Percentiles rank a stretch among this genome's conserved stretches.
Evolutionary conservation across 2,888 invertebrate genomes (phyloP).

Genomic region (Muschampia plurimacula): DNA sequence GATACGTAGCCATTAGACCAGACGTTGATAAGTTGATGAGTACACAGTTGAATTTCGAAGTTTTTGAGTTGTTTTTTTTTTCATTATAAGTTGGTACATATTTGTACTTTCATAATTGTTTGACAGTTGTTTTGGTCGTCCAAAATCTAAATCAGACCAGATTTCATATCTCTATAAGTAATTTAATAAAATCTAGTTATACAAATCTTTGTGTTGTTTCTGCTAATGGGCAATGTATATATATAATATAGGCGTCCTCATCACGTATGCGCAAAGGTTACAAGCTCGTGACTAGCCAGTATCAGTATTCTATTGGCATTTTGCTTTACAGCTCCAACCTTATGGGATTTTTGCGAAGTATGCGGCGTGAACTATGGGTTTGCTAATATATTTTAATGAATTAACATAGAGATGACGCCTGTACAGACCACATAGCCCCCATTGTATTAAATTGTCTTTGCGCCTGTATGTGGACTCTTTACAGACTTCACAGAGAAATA

Average conservation of each 20-base stretch:
- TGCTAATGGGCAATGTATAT: background rate
- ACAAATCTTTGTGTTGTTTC: background rate
- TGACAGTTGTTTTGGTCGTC: no score
- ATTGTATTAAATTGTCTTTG: no score
- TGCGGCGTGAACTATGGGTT: background rate
- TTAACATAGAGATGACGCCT: background rate
- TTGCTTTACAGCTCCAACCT: conserved; percentile 5
- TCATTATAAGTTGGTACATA: no score
- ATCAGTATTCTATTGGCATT: conserved; percentile 1
- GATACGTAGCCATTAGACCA: no score
- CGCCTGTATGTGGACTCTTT: background rate
- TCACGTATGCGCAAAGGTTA: conserved; percentile 8
- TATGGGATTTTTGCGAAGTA: conserved; percentile 3
- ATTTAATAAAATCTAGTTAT: no score
- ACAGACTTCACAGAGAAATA: background rate
- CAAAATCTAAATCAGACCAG: no score
- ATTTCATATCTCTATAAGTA: background rate
- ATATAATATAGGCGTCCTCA: background rate
- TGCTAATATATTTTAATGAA: background rate
- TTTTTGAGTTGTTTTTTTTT: no score
- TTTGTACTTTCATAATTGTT: no score
- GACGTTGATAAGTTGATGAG: no score
- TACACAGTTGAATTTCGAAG: no score
- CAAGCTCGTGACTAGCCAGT: background rate
- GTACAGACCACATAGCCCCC: no score